Percentiles rank a stretch among this genome's conserved stretches.
These are phyloP conservation scores for Sabellastarte sp. DNA, from an alignment of 2,888 invertebrate genomes.

Conservation along the genomic window DNA sequence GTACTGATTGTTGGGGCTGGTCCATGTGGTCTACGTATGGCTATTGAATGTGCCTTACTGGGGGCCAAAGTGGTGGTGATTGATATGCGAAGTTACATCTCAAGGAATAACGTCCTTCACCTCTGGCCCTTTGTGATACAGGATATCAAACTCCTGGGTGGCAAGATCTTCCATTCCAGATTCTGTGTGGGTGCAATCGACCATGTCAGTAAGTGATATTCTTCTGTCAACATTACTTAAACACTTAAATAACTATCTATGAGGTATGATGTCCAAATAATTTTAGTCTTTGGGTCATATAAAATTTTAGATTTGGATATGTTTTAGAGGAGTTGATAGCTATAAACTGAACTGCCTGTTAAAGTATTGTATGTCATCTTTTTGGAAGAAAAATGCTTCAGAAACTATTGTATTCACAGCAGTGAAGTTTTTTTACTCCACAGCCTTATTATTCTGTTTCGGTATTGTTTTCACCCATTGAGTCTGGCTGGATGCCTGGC, in stretches of 20 bases:
- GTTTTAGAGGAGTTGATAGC: too few species aligned
- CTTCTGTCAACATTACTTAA: neutral
- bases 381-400: too few species aligned
- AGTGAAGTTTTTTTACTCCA: too few species aligned
- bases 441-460: too few species aligned
- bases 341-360: too few species aligned
- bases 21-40: conserved; percentile 86
- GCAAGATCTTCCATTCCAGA: conserved; percentile 94
- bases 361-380: too few species aligned
- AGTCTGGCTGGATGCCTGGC: too few species aligned
- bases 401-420: too few species aligned
- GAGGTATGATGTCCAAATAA: too few species aligned
- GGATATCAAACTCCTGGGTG: conserved; percentile 85
- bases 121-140: conserved; percentile 95
- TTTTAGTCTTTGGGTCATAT: too few species aligned
- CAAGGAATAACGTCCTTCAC: conserved; percentile 91
- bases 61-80: conserved; percentile 85
- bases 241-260: neutral
- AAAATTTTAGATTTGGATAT: too few species aligned
- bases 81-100: conserved; percentile 86
- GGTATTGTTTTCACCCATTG: too few species aligned
- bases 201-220: conserved; percentile 73
- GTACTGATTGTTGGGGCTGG: conserved; percentile 88
- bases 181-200: conserved; percentile 97
- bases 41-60: conserved; percentile 89